These are phyloP conservation scores for Thamnaconus septentrionalis DNA, from an alignment of 2,113 vertebrate species.

Conservation along the genomic window DNA sequence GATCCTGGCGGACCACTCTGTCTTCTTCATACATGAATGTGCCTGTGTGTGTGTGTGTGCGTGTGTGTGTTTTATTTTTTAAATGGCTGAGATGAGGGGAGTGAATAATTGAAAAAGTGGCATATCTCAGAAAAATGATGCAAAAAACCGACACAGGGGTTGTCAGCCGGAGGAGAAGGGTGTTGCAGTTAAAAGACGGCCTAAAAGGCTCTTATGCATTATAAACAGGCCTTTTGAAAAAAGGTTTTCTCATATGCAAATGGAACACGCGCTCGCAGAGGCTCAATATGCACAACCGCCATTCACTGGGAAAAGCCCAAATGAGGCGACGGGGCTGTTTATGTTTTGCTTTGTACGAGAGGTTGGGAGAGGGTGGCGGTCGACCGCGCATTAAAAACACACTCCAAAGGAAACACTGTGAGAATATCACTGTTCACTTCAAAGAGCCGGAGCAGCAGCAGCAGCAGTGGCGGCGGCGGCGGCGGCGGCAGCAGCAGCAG, in stretches of 20 bases:
- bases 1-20: constrained; percentile 68
- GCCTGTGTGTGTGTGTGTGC: constrained; percentile 61
- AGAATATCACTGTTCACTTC: constrained; percentile 53
- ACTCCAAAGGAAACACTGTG: constrained; percentile 34
- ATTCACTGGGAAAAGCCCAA: constrained; percentile 53
- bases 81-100: constrained; percentile 73
- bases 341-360: constrained; percentile 51
- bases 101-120: constrained; percentile 84
- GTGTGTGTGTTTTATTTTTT: too few species aligned
- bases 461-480: constrained; percentile 8
- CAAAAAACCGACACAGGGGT: constrained; percentile 69
- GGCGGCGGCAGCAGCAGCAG: too few species aligned
- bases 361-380: constrained; percentile 30
- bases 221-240: constrained; percentile 78
- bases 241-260: constrained; percentile 72
- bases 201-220: constrained; percentile 79
- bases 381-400: constrained; percentile 32
- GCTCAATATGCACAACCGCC: constrained; percentile 53
- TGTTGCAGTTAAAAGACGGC: constrained; percentile 74
- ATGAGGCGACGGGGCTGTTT: constrained; percentile 58
- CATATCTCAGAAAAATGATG: constrained; percentile 78
- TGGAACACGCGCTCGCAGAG: constrained; percentile 58
- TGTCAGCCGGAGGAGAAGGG: constrained; percentile 72
- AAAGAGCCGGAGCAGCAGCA: constrained; percentile 28
- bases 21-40: constrained; percentile 59